Evolutionary conservation across 1,140 invertebrate genomes (phyloP).

Genomic region (Helicoverpa zea): DNA sequence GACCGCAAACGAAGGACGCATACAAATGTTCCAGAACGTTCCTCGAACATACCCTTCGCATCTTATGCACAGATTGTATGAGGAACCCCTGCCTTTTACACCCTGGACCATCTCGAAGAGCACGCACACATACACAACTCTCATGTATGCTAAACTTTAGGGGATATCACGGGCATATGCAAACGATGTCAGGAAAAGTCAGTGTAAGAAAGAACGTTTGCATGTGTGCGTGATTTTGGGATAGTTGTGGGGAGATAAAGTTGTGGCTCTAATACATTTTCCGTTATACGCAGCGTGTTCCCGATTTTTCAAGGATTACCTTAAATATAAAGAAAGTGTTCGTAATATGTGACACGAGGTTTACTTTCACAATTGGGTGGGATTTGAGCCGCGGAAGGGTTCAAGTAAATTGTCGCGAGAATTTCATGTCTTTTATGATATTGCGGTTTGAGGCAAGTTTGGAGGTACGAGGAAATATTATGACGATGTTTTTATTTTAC

Average conservation of each 20-base stretch:
- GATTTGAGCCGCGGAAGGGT: neutral
- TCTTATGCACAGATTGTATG: slow-evolving; percentile 29
- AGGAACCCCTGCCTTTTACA: neutral
- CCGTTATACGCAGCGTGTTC: neutral
- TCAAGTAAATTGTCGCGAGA: slow-evolving; percentile 1
- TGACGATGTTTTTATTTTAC: neutral
- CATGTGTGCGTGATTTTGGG: neutral
- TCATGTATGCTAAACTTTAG: neutral
- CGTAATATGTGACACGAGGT: slow-evolving; percentile 22
- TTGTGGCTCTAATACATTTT: neutral
- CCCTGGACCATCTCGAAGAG: neutral
- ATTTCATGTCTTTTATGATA: slow-evolving; percentile 23
- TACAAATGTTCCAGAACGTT: slow-evolving; percentile 34
- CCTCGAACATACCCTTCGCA: slow-evolving; percentile 25
- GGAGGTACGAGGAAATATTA: slow-evolving; percentile 3
- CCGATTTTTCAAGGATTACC: slow-evolving; percentile 36
- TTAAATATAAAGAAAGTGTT: slow-evolving; percentile 32
- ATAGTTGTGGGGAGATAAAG: neutral
- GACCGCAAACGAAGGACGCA: slow-evolving; percentile 29
- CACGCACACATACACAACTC: neutral
- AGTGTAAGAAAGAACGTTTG: neutral
- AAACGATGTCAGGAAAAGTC: neutral
- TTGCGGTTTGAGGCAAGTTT: neutral
- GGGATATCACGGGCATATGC: too few relatives aligned
- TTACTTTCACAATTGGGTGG: slow-evolving; percentile 9